Evolutionary conservation across 1,140 invertebrate genomes (phyloP), one percentile per base, ranked within the genome.

Genomic region (silkworm (Bombyx mori)): DNA sequence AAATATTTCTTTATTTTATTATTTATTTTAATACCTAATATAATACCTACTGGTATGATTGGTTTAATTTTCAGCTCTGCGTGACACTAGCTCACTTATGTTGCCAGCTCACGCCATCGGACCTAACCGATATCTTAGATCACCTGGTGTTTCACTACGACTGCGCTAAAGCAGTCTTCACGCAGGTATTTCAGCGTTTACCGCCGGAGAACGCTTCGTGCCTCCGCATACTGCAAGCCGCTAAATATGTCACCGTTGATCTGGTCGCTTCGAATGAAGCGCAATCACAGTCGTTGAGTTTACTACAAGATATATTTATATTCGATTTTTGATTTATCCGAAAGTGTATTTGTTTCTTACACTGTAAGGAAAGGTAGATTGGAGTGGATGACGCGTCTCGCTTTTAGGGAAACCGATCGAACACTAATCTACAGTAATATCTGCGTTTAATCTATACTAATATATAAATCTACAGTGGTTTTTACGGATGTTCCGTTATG

Each of bases 301-400:
- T 88, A 62, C 58, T 89, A 18, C 85, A 89, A 58, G 79, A 88
- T 54, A 82, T 89, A 65, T 89, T 89, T 66, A 79, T 86, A 52
- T 88, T 79, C 75, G 86, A 89, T 57, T 63, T 82, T 62, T 86
- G 47, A 57, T 6, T 56, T 26, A n/a, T 3, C 4, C 10, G 10
- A 8, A 47, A 47, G 8, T n/a, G 1, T 7, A 7, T 47, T 18
- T 18, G 7, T 47, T 18, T n/a, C 46, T 35, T 35, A 35, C 26
- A 35, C 4, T 35, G 26, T 35, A 35, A 35, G 26, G 26, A 3
- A 35, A 35, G 26, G 4, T 35, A 35, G 26, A 35, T 35, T 35
- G 26, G 26, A 35, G 0, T 35, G 26, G 26, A 5, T 3, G 4
- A 35, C 4, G 26, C 26, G 26, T 1, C 2, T 35, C 26, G 26